phyloP scores from a whole-genome alignment of 2,888 invertebrate species.

The Clostera curtula region DNA sequence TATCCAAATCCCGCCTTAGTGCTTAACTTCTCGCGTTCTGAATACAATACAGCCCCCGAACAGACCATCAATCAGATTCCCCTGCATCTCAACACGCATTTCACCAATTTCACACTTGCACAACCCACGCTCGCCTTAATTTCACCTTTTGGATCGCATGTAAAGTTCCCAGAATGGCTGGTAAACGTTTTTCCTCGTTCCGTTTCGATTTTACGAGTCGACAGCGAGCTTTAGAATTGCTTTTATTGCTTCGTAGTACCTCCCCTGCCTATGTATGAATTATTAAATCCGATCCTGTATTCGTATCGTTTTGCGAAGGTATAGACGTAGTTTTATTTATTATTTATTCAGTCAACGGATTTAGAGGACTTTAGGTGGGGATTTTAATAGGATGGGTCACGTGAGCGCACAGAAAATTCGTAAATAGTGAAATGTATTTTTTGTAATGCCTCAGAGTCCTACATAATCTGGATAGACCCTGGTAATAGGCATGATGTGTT shows the following conservation, averaged over 20 bases:
- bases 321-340: conserved; percentile 20
- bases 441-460: too few species aligned
- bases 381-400: too few species aligned
- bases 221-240: conserved; percentile 52
- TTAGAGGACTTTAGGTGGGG: too few species aligned
- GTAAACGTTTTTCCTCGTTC: conserved; percentile 53
- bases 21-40: too few species aligned
- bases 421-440: neutral
- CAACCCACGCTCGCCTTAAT: conserved; percentile 22
- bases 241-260: conserved; percentile 47
- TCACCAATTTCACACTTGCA: conserved; percentile 17
- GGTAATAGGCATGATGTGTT: too few species aligned
- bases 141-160: conserved; percentile 23
- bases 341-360: conserved; percentile 14
- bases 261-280: conserved; percentile 43
- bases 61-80: too few species aligned
- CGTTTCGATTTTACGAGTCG: conserved; percentile 55
- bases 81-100: conserved; percentile 13
- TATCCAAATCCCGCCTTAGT: too few species aligned
- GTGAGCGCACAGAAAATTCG: too few species aligned
- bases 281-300: conserved; percentile 44
- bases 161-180: conserved; percentile 35
- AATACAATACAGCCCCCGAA: too few species aligned
- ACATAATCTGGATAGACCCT: too few species aligned
- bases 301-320: conserved; percentile 13